A percentile compares a stretch with the other conserved stretches of the same genome.
These are phyloP conservation scores for Choloepus didactylus DNA, from an alignment of 2,797 vertebrate species.

Conservation along the genomic window DNA sequence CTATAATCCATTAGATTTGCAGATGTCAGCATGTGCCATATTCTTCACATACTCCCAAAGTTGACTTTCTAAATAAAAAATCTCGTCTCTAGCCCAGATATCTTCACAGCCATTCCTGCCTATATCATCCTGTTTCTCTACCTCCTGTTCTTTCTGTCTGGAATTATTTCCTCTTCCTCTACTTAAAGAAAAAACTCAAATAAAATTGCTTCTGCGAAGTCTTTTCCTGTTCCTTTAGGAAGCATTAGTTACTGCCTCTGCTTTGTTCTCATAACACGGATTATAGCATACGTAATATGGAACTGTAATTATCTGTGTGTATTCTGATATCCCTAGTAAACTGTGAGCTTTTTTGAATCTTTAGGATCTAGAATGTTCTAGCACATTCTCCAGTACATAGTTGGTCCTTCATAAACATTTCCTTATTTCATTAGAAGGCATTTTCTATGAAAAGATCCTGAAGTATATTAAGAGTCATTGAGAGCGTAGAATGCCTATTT, in stretches of 20 bases:
- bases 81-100: background rate
- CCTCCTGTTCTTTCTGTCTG: background rate
- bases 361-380: background rate
- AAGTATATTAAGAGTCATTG: background rate
- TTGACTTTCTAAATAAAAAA: slow-evolving; percentile 63
- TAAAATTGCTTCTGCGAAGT: background rate
- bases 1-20: background rate
- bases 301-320: background rate
- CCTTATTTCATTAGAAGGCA: background rate
- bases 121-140: background rate
- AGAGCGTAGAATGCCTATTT: slow-evolving; percentile 31
- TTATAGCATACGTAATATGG: background rate
- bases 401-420: background rate
- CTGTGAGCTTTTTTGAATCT: background rate
- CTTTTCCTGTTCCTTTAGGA: background rate
- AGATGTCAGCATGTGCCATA: background rate
- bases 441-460: background rate
- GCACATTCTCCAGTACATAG: background rate
- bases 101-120: background rate
- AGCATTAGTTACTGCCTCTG: background rate
- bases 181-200: slow-evolving; percentile 30
- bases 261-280: background rate
- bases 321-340: background rate
- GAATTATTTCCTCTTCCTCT: slow-evolving; percentile 31
- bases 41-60: background rate